Conservation (phyloP, 2,888 invertebrate species). For the Temnothorax ravouxi region DNA sequence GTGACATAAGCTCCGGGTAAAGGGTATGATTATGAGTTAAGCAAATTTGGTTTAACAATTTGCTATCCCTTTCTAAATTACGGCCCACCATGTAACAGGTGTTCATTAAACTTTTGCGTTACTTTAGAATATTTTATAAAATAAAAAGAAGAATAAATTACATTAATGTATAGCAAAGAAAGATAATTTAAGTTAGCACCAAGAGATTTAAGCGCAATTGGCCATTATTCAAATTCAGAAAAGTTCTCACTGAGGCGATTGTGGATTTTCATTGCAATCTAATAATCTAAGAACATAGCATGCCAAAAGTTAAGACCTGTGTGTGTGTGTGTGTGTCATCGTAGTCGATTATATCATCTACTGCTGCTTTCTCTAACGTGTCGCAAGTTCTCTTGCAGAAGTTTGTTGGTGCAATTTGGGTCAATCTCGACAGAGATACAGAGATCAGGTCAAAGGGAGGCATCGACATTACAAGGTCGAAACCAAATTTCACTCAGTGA, state of each 20-base stretch:
- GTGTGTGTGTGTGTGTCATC: conserved; percentile 52
- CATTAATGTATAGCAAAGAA: background rate
- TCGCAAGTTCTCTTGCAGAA: conserved; percentile 59
- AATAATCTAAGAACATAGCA: conserved; percentile 16
- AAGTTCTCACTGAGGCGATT: conserved; percentile 9
- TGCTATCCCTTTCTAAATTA: conserved; percentile 17
- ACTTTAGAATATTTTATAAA: background rate
- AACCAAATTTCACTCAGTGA: conserved; percentile 63
- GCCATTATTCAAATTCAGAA: background rate
- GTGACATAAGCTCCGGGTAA: background rate
- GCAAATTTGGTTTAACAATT: conserved; percentile 28
- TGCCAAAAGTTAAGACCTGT: conserved; percentile 59
- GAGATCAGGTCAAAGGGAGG: conserved; percentile 65
- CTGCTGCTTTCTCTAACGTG: conserved; percentile 54
- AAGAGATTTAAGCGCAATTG: background rate
- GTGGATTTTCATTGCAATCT: background rate
- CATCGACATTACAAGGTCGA: conserved; percentile 58
- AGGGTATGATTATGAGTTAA: background rate
- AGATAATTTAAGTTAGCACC: background rate
- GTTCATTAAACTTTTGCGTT: background rate
- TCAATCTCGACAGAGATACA: conserved; percentile 64
- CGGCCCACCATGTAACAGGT: background rate
- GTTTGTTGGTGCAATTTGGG: conserved; percentile 70
- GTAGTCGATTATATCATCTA: conserved; percentile 71
- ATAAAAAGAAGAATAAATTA: background rate